phyloP scores from a whole-genome alignment of 2,888 invertebrate genomes.

The Criorhina ranunculi region DNA sequence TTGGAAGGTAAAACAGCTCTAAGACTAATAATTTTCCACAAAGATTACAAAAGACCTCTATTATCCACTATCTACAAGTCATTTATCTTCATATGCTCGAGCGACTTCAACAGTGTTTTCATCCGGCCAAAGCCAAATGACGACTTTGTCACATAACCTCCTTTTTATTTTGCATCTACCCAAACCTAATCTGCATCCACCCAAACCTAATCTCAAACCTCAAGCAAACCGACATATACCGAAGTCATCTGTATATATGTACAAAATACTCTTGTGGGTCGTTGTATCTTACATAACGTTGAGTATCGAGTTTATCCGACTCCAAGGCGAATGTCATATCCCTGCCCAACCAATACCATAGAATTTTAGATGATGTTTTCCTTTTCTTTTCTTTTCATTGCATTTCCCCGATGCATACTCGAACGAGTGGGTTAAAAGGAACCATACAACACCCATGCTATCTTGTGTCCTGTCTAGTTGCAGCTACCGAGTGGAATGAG shows the following conservation, averaged over 20 bases:
- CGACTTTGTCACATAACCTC: neutral
- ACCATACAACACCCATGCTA: neutral
- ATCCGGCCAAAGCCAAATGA: neutral
- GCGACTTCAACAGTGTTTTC: no score
- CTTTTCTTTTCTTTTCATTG: conserved; percentile 8
- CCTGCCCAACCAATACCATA: conserved; percentile 1
- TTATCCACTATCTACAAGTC: no score
- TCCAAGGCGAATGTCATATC: conserved; percentile 11
- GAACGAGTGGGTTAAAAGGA: neutral
- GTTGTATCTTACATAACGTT: conserved; percentile 22
- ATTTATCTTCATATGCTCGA: no score
- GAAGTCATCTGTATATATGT: neutral
- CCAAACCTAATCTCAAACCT: neutral
- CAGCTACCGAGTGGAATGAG: conserved; percentile 22
- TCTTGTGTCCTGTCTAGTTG: conserved; percentile 23
- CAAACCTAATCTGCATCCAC: neutral
- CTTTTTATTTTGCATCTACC: neutral
- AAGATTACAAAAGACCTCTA: no score
- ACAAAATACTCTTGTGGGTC: conserved; percentile 5
- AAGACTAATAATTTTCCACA: no score
- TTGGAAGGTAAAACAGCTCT: no score
- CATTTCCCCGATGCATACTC: conserved; percentile 27
- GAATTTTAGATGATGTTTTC: neutral
- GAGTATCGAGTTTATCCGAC: conserved; percentile 33
- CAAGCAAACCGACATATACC: conserved; percentile 2